phyloP scores from a whole-genome alignment of 1,140 invertebrate genomes.

The Magallana ariakensis region DNA sequence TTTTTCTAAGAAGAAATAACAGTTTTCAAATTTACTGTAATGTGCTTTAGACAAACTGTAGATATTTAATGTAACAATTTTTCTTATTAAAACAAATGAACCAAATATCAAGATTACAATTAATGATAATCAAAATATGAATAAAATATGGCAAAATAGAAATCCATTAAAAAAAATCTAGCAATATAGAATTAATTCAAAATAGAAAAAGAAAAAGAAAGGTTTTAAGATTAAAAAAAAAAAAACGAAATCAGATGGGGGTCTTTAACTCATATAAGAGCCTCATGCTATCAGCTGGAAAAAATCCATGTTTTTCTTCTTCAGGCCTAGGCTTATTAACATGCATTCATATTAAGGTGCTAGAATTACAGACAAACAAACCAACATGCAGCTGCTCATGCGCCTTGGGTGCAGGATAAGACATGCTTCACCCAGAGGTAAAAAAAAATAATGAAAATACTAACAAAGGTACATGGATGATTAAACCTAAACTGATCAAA shows the following conservation, averaged over 20 bases:
- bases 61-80: not conserved
- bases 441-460: not conserved
- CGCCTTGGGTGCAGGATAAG: not conserved
- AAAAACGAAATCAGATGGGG: not conserved
- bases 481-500: too few relatives aligned
- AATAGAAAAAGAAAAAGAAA: not conserved
- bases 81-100: too few relatives aligned
- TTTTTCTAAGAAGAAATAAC: not conserved
- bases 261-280: not conserved
- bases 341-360: not conserved
- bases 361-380: constrained; percentile 6
- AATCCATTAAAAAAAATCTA: not conserved
- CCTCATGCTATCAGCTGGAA: constrained; percentile 24
- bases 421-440: constrained; percentile 6
- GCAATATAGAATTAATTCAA: not conserved
- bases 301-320: not conserved
- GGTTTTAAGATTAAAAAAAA: not conserved
- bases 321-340: not conserved
- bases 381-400: constrained; percentile 2
- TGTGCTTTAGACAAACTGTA: not conserved
- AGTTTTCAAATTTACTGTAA: not conserved
- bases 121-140: not conserved
- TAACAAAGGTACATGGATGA: too few relatives aligned
- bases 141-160: not conserved
- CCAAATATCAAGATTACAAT: not conserved